These are phyloP conservation scores for Smithornis capensis DNA, from an alignment of 2,113 vertebrate species.

Conservation along the genomic window DNA sequence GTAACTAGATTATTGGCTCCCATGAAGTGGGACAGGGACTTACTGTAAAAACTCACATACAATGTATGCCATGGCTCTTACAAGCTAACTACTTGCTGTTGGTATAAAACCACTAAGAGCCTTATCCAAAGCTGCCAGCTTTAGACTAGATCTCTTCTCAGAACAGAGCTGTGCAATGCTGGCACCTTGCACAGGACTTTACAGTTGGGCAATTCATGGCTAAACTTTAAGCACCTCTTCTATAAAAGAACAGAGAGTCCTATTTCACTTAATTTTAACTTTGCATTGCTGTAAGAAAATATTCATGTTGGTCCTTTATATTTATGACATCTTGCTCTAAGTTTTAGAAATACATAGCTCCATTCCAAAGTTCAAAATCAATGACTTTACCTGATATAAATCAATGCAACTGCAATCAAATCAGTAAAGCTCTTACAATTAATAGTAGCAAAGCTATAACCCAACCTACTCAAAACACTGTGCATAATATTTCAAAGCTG, in stretches of 20 bases:
- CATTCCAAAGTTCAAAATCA: neutral
- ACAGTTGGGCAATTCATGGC: neutral
- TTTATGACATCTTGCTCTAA: neutral
- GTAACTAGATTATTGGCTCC: neutral
- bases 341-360: neutral
- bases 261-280: neutral
- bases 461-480: neutral
- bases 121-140: neutral
- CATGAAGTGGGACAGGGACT: accelerated
- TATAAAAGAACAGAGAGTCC: neutral
- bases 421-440: conserved; percentile 8
- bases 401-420: conserved; percentile 24
- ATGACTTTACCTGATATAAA: neutral
- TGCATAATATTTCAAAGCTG: neutral
- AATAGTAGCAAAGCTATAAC: neutral
- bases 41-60: neutral
- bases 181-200: neutral
- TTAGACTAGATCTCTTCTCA: neutral
- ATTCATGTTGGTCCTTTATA: neutral
- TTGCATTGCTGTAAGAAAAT: neutral
- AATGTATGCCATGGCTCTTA: neutral
- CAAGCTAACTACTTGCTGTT: accelerated
- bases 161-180: accelerated
- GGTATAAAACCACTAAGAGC: neutral
- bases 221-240: neutral